Base-by-base conservation (phyloP, 2,797 vertebrate genomes). In the Trachops cirrhosus region DNA sequence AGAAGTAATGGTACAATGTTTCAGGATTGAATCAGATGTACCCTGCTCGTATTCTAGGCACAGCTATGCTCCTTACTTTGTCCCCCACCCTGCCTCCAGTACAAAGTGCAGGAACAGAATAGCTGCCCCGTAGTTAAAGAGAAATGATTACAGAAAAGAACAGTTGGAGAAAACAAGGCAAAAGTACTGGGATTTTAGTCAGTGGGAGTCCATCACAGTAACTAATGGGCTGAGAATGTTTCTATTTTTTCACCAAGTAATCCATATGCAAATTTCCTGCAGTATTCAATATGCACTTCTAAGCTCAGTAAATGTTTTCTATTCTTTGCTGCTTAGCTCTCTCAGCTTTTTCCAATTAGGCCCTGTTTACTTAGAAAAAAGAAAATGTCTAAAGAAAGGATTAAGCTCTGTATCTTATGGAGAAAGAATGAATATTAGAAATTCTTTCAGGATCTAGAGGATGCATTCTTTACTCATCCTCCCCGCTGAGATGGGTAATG, bases 321-420 rank as follows among this genome's bases (percentile, higher is more conserved):
- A 87, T 98, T 98, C 97, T 98, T 98, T 97, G 96, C 96, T 96
- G 67, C 96, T 97, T 98, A 98, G 96, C 95, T 97, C 70, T 79
- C 96, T 98, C 98, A 97, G 97, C 92, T 97, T 98, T 98, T 98
- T 98, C 97, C 98, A 98, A 98, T 98, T 98, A 98, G 97, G 77
- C 73, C 92, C 70, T 98, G 97, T 98, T 98, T 98, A 95, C 98
- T 98, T 98, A 96, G 97, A 92, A 91, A 85, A 93, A 96, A 87
- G 94, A 93, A 97, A 98, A 97, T 97, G 95, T 98, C 97, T 98
- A 97, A 97, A 97, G 96, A 98, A 97, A 97, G 97, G 97, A 98
- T 99, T 98, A 98, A 97, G 97, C 74, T 91, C 92, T 94, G 94
- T 97, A 98, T 98, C 97, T 98, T 97, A 98, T 85, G 77, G 79